Evolutionary conservation across 2,888 invertebrate species (phyloP).

Genomic region (Iselma pallidipennis): DNA sequence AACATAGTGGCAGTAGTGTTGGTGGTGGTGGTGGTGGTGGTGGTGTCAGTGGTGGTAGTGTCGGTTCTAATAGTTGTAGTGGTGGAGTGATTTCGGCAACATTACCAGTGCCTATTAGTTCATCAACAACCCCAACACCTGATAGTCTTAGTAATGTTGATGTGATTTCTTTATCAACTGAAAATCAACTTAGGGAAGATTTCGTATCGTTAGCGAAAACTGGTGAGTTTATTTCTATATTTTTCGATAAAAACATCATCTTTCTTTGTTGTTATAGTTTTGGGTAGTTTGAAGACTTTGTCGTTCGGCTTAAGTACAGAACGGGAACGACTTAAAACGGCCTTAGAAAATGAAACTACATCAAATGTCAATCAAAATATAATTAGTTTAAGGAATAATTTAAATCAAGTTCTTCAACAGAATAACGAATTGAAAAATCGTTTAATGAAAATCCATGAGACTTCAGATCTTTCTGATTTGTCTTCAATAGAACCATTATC

Average conservation of each 20-base stretch:
- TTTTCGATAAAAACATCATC: neutral
- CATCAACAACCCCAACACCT: conserved; percentile 56
- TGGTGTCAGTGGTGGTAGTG: conserved; percentile 36
- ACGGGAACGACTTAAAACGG: conserved; percentile 66
- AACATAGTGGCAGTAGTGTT: conserved; percentile 37
- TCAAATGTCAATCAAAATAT: conserved; percentile 53
- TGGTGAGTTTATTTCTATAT: conserved; percentile 54
- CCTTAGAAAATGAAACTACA: conserved; percentile 59
- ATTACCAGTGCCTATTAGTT: conserved; percentile 44
- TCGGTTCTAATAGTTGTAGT: neutral
- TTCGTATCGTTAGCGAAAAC: conserved; percentile 71
- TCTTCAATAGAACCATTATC: conserved; percentile 62
- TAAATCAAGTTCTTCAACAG: conserved; percentile 71
- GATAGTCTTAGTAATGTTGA: conserved; percentile 60
- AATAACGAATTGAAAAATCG: conserved; percentile 72
- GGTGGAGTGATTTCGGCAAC: too few species aligned
- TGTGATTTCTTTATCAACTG: conserved; percentile 52
- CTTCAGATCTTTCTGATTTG: conserved; percentile 66
- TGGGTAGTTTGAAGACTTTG: conserved; percentile 57
- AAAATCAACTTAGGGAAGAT: conserved; percentile 59
- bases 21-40: neutral
- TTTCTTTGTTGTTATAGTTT: conserved; percentile 48
- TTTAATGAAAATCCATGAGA: conserved; percentile 66
- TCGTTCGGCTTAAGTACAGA: conserved; percentile 57
- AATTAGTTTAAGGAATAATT: conserved; percentile 63